phyloP scores from a whole-genome alignment of 2,888 invertebrate genomes.

The Chironomus riparius region DNA sequence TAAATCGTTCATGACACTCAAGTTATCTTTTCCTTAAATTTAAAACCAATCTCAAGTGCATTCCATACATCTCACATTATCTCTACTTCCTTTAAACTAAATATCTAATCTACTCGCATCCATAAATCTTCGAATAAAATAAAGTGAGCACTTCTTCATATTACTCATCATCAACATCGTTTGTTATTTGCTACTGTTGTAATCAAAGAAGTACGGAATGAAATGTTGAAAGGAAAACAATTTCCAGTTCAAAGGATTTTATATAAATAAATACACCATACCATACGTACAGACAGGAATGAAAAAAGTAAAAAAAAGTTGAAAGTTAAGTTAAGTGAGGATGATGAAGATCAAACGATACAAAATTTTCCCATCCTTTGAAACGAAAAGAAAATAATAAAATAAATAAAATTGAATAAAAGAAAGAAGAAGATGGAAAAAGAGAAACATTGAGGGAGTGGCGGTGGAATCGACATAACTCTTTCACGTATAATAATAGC shows the following conservation, averaged over 20 bases:
- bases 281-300: background rate
- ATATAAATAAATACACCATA: background rate
- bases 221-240: slow-evolving; percentile 9
- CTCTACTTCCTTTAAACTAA: background rate
- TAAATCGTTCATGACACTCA: too few species aligned
- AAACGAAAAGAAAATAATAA: too few species aligned
- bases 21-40: too few species aligned
- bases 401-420: background rate
- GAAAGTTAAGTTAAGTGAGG: background rate
- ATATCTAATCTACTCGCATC: too few species aligned
- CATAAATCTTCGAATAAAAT: background rate
- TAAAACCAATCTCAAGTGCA: too few species aligned
- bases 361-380: background rate
- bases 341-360: slow-evolving; percentile 26
- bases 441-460: background rate
- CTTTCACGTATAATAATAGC: background rate
- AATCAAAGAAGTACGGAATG: slow-evolving; percentile 17
- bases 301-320: background rate
- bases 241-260: slow-evolving; percentile 25
- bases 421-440: background rate
- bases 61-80: background rate
- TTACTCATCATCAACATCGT: background rate
- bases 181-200: background rate
- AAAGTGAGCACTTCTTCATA: slow-evolving; percentile 6
- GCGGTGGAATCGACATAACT: background rate